Conservation (phyloP, 2,888 invertebrate genomes). For the Drosophila mettleri region DNA sequence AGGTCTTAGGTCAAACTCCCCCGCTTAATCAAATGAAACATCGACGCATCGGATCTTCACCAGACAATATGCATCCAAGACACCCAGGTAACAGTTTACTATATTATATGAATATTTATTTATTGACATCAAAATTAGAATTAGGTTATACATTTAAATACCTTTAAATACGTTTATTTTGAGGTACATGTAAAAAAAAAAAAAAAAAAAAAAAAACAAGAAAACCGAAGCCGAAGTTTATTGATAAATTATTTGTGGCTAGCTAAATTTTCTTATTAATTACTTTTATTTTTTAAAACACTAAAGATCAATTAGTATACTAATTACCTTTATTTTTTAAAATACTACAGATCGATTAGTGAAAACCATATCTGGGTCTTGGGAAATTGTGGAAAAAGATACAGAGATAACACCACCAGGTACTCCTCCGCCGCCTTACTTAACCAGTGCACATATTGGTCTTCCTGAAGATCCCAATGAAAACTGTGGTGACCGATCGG, state of each 20-base stretch:
- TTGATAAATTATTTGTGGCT: background rate
- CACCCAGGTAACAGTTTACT: conserved; percentile 78
- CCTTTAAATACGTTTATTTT: background rate
- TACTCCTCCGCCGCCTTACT: conserved; percentile 95
- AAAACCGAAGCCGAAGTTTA: too few relatives aligned
- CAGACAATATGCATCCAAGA: conserved; percentile 84
- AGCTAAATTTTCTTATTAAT: background rate
- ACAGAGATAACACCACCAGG: conserved; percentile 90
- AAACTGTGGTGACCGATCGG: conserved; percentile 52
- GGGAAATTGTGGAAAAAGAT: conserved; percentile 84
- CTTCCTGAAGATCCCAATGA: conserved; percentile 73
- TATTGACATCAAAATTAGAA: background rate
- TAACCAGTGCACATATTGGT: conserved; percentile 81
- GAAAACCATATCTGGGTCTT: conserved; percentile 84
- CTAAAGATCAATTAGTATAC: conserved; percentile 76
- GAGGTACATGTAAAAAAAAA: too few relatives aligned
- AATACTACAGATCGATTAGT: conserved; percentile 78
- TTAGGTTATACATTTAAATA: too few relatives aligned
- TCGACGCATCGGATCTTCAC: conserved; percentile 85
- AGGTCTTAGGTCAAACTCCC: conserved; percentile 84
- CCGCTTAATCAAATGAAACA: conserved; percentile 83
- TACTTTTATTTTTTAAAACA: background rate
- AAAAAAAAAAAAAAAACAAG: too few relatives aligned
- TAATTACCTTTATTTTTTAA: background rate
- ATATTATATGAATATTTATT: background rate